Base-by-base conservation (phyloP, 2,888 invertebrate species). In the Isoperla grammatica region DNA sequence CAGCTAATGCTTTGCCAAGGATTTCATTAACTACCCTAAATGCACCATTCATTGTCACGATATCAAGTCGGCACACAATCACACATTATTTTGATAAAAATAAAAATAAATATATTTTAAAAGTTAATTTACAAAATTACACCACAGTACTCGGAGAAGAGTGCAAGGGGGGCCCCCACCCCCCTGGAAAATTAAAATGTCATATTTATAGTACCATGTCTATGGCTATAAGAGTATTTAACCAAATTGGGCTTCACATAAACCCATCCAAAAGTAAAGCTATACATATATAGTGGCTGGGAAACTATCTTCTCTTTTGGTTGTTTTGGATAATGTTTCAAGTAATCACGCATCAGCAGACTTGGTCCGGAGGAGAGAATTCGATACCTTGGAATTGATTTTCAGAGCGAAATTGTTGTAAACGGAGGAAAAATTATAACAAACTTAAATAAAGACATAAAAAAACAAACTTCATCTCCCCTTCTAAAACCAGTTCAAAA, bases 401-500 rank as follows among this genome's bases (percentile, higher is more conserved):
- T 48, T 15, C 22, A 48, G 12, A 48, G 35, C 19, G 35, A 50
- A 50, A 50, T 50, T 17, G 35, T 50, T 6, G 13, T 50, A 29
- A 50, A 50, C 50, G 15, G 37, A 19, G 12, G 13, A 35, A 50
- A 50, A 35, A 50, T 50, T 3, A 50, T 50, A 13, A 50, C n/a
- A 15, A 19, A 35, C 35, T 19, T 50, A 11, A 29, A 19, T 19
- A 50, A 29, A 6, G 50, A 50, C n/a, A 35, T 50, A 19, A 5
- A 17, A 8, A 39, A 39, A 39, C 20, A 37, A 19, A 19, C 40
- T 39, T 39, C 53, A 12, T 53, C 53, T 3, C 20, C 11, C 37
- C 19, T 53, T 9, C 15, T 39, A 6, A 53, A 53, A 20, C 53
- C 53, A 17, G 53, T 37, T 17, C 53, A 53, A 53, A 53, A 50